Base-by-base conservation (phyloP, 2,113 vertebrate genomes). In the Orientallactaga bullata region DNA sequence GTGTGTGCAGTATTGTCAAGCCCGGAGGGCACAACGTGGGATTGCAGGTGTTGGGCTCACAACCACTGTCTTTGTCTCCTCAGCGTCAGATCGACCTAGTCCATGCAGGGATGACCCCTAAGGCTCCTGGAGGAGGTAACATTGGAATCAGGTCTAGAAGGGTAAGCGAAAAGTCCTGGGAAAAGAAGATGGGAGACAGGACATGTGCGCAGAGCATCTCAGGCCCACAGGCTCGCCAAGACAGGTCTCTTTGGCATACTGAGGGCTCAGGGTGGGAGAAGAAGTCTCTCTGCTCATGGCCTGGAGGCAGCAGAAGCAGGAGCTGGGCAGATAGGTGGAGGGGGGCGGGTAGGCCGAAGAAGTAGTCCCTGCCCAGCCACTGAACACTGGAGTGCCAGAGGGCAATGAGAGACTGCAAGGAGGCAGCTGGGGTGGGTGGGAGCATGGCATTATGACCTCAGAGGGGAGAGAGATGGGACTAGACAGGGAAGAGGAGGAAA, bases 401-500 rank as follows among this genome's bases (percentile, higher is more conserved):
- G 42, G 71, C 61, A 76, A 37, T 23, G 4, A 66, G n/a, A 28
- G 24, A 16, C 32, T 20, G 16, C 30, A 28, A 37, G 47, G 87
- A 85, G 35, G 42, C 77, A 51, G 15, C 35, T 35, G 63, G 39
- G 39, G 7, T 4, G n/a, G 39, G 7, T 4, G n/a, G 61, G 20
- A 42, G 18, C 17, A 12, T 21, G 12, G 47, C 35, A 6, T 81
- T 82, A 65, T 42, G 66, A 28, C 12, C 21, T 61, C 8, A 28
- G 23, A 77, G 79, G 39, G 90, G 42, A 47, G 42, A 30, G n/a
- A 12, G 30, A 21, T 26, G 61, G 9, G 42, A 35, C 77, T 60
- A 17, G n/a, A 24, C 24, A 0, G 7, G n/a, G 16, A 47, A 4
- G 11, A 0, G 0, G 5, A 24, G 8, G 35, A 85, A 20, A 20